A percentile compares a stretch with the other conserved stretches of the same genome.
These are phyloP conservation scores for Halcyon malimbica DNA, from an alignment of 2,113 vertebrate genomes.

Conservation along the genomic window DNA sequence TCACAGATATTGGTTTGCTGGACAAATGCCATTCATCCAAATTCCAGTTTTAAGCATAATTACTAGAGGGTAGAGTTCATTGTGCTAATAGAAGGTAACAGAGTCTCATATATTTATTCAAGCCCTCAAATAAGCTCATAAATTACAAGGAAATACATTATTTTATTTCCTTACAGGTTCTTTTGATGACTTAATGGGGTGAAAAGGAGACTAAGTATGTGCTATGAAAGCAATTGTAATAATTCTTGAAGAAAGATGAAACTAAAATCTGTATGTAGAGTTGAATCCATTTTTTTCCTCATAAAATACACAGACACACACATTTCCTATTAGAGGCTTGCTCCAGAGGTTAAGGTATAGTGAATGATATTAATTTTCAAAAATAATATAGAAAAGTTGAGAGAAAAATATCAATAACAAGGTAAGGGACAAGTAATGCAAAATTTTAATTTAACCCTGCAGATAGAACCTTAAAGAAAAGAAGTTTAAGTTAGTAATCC, in stretches of 20 bases:
- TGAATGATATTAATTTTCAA: not conserved
- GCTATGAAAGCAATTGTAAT: not conserved
- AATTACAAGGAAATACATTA: not conserved
- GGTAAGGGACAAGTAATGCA: not conserved
- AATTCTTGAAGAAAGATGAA: not conserved
- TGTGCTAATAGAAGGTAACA: not conserved
- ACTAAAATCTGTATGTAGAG: not conserved
- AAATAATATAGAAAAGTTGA: not conserved
- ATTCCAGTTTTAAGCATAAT: not conserved
- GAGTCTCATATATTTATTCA: not conserved
- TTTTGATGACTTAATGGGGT: not conserved
- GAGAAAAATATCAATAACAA: conserved; percentile 9
- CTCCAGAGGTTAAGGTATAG: not conserved
- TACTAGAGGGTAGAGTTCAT: not conserved
- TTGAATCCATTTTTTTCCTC: not conserved
- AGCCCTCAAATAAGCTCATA: not conserved
- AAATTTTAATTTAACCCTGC: not conserved
- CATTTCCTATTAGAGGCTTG: not conserved
- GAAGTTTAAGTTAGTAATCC: not conserved
- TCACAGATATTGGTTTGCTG: not conserved
- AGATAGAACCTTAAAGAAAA: not conserved
- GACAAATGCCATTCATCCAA: not conserved
- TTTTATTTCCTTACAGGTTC: not conserved
- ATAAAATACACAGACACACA: not conserved
- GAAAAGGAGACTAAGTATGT: not conserved